Conservation (phyloP, 2,113 vertebrate genomes). For the Brachirus orientalis region DNA sequence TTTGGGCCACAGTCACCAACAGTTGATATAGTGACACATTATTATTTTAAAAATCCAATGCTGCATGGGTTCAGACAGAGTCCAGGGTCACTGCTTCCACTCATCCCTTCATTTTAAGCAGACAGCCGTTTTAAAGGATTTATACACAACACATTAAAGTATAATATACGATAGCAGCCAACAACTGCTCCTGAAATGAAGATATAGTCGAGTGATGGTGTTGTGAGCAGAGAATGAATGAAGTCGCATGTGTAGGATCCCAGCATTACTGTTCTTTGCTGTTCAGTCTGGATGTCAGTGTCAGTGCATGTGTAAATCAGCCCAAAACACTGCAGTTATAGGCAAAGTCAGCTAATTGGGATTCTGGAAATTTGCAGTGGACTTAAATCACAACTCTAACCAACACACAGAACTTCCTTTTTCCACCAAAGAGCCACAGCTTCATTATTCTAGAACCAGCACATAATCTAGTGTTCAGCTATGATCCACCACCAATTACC, state of each 20-base stretch:
- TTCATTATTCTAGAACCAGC: too few species aligned
- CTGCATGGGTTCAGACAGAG: slow-evolving; percentile 31
- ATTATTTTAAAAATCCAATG: slow-evolving; percentile 20
- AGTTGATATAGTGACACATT: slow-evolving; percentile 42
- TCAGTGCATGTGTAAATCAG: background rate
- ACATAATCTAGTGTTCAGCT: too few species aligned
- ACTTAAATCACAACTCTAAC: too few species aligned
- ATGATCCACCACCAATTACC: too few species aligned
- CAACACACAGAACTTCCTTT: too few species aligned
- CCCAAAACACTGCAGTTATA: background rate
- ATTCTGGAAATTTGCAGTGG: too few species aligned
- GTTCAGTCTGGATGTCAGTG: background rate
- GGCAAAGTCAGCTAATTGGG: background rate
- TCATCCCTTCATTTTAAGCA: background rate
- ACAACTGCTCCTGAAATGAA: background rate
- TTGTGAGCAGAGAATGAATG: background rate
- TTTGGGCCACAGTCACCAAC: slow-evolving; percentile 16
- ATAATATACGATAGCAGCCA: background rate
- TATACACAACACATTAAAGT: background rate
- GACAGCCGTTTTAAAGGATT: background rate
- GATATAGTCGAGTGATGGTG: background rate
- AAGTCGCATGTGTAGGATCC: background rate
- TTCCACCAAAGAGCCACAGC: too few species aligned
- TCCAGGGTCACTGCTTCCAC: slow-evolving; percentile 34
- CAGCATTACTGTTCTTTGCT: background rate